Conservation (phyloP, 2,113 vertebrate genomes). For the Paratilapia polleni region DNA sequence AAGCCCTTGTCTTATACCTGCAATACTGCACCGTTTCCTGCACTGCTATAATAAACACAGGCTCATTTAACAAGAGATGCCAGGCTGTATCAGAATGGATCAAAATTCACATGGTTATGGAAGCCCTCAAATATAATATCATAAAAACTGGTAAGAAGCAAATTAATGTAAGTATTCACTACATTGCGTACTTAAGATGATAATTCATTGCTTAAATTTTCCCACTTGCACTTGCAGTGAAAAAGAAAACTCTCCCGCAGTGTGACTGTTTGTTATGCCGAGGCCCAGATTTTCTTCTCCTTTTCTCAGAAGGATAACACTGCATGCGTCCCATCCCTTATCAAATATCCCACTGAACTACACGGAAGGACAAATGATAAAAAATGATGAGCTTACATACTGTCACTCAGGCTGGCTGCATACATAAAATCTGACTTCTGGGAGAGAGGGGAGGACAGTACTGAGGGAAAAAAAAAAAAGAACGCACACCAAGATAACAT, state of each 20-base stretch:
- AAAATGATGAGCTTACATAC: conserved; percentile 7
- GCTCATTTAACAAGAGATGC: not conserved
- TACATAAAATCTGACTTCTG: conserved; percentile 20
- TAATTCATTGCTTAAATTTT: not conserved
- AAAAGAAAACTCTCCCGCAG: not conserved
- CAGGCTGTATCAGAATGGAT: not conserved
- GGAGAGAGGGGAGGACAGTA: not conserved
- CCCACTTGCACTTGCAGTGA: not conserved
- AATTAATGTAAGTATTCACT: not conserved
- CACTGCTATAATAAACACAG: not conserved
- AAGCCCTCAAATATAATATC: not conserved
- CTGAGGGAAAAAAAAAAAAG: not conserved
- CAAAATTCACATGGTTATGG: not conserved
- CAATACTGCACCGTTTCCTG: not conserved
- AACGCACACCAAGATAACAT: not conserved
- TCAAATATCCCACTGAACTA: conserved; percentile 30
- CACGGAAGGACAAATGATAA: conserved; percentile 13
- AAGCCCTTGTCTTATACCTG: not conserved
- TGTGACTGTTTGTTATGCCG: not conserved
- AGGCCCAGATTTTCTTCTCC: not conserved
- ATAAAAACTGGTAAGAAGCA: not conserved
- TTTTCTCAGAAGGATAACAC: conserved; percentile 1
- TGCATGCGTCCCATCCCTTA: not conserved
- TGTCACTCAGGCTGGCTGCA: conserved; percentile 25
- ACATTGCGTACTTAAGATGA: not conserved